Percentiles rank a stretch among this genome's conserved stretches.
Conservation (phyloP, 2,797 vertebrate genomes). For the Limosa lapponica region DNA sequence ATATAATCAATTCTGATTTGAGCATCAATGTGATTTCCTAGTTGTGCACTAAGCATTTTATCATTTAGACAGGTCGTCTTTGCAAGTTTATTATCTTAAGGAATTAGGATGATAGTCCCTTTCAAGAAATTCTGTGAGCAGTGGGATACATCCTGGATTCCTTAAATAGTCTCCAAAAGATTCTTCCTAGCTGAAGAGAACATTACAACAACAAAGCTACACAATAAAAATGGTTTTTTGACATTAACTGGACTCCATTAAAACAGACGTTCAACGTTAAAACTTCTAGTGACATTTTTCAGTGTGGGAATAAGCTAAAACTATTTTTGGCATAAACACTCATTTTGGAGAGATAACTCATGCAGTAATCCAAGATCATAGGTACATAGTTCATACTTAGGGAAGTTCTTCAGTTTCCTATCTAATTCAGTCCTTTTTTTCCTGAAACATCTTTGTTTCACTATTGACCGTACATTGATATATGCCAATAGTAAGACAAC, state of each 20-base stretch:
- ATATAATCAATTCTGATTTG: neutral
- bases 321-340: neutral
- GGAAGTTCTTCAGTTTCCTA: neutral
- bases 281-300: neutral
- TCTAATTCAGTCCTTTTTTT: neutral
- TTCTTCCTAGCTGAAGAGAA: neutral
- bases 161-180: neutral
- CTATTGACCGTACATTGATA: neutral
- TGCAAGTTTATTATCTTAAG: neutral
- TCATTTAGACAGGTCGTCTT: neutral
- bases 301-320: neutral
- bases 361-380: neutral
- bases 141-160: neutral
- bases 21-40: neutral
- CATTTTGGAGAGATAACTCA: neutral
- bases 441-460: neutral
- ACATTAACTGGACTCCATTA: neutral
- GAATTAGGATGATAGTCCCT: neutral
- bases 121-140: conserved; percentile 5
- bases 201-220: neutral
- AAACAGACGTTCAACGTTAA: neutral
- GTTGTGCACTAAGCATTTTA: neutral
- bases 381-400: neutral
- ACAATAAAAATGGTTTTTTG: neutral
- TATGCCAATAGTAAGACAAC: neutral